Evolutionary conservation across 2,888 invertebrate species (phyloP), one percentile per base, ranked within the genome.

Genomic region (Phengaris arion): DNA sequence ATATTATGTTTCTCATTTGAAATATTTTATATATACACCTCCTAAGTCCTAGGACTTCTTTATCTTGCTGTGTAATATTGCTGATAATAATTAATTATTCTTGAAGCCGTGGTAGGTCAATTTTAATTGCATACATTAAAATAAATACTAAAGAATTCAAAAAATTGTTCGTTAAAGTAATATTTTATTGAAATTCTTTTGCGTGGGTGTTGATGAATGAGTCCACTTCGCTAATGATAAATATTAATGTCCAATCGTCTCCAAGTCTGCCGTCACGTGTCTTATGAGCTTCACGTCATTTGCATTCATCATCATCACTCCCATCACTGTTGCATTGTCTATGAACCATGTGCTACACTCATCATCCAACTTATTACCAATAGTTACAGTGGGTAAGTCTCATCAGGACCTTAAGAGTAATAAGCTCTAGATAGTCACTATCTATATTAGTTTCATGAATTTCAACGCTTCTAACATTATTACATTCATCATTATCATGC

Each of bases 131-230:
- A 52, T 35, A 35, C 4, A 72, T 72, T 52, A 12, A 35, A 45
- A 72, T 72, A 54, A 54, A 54, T 72, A 54, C 13, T 54, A 52
- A 72, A 45, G 35, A 54, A 54, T 54, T 35, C 6, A 72, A 35
- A 72, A 70, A 52, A 52, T 35, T 22, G 13, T 54, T 54, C 10
- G 48, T 51, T 70, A 52, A 35, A 54, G 72, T 72, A 72, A 48
- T 75, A 75, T 69, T 69, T 75, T 75, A 75, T 69, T 70, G 51
- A 75, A 75, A 69, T 75, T 48, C 15, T 35, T 2, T 12, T 22
- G 68, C 75, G 75, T 75, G 55, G 75, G 75, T 75, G 75, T 75
- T 75, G 75, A 75, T 70, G 75, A 57, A 75, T 75, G 55, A 55
- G 22, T 70, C 48, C 46, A 70, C 69, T 75, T 69, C 57, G 57